Percentiles rank a stretch among this genome's conserved stretches.
Conservation (phyloP, 1,140 invertebrate genomes). For the Planococcus citri region DNA sequence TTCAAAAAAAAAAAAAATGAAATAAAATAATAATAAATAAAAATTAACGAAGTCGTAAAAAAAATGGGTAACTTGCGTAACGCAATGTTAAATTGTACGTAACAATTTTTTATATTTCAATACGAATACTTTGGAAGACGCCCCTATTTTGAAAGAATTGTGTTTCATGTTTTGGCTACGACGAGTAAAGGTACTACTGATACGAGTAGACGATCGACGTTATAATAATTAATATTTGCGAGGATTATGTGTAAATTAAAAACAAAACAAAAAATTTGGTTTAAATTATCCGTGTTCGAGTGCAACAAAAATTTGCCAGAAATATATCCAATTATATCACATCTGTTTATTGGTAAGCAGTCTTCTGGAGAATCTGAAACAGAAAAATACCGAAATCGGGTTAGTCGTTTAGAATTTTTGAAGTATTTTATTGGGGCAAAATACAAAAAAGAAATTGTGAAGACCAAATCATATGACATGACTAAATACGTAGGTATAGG, state of each 20-base stretch:
- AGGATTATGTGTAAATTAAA: neutral
- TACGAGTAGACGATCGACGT: neutral
- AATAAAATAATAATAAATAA: neutral
- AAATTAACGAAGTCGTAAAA: conserved; percentile 10
- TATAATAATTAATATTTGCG: neutral
- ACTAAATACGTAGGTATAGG: too few relatives aligned
- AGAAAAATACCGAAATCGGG: neutral
- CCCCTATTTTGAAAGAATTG: too few relatives aligned
- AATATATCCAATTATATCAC: conserved; percentile 4
- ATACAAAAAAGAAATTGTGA: too few relatives aligned
- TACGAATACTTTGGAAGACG: conserved; percentile 2
- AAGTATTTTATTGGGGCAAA: too few relatives aligned
- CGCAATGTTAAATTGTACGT: conserved; percentile 1
- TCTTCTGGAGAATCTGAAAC: neutral
- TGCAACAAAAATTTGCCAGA: neutral
- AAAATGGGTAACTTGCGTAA: conserved; percentile 7
- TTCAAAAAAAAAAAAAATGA: neutral
- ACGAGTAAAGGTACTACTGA: neutral
- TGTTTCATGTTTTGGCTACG: neutral
- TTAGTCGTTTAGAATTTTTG: too few relatives aligned
- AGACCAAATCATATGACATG: too few relatives aligned
- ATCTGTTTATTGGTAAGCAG: neutral
- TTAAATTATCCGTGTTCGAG: neutral
- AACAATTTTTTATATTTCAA: neutral
- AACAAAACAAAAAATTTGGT: neutral